These are phyloP conservation scores for Phyllotis vaccarum DNA, from an alignment of 2,797 vertebrate genomes.

Conservation along the genomic window DNA sequence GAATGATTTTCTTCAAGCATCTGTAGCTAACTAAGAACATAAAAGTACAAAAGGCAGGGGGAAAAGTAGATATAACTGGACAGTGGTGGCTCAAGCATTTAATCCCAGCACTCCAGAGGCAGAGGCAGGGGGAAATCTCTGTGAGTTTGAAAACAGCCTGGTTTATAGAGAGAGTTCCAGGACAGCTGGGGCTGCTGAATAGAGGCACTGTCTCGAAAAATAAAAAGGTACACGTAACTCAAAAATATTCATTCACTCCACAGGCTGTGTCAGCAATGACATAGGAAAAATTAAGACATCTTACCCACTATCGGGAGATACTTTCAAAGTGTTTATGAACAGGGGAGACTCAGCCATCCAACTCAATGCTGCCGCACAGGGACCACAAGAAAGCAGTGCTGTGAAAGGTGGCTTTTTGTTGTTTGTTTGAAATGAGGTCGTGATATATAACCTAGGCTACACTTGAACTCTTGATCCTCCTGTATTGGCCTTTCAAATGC, in stretches of 20 bases:
- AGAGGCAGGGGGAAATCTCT: background rate
- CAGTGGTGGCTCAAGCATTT: background rate
- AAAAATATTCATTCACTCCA: constrained; percentile 45
- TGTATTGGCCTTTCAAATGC: background rate
- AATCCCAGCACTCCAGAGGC: background rate
- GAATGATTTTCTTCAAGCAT: constrained; percentile 45
- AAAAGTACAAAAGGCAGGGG: background rate
- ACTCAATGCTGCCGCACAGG: background rate
- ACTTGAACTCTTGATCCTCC: background rate
- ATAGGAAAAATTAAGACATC: background rate
- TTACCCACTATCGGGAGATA: background rate
- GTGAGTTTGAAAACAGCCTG: background rate
- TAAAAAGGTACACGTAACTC: background rate
- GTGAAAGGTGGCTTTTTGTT: background rate
- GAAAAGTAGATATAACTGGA: background rate
- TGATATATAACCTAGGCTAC: background rate
- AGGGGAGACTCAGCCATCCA: background rate
- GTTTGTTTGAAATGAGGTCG: background rate
- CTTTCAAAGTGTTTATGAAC: background rate
- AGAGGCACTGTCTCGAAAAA: background rate
- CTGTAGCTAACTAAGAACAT: constrained; percentile 56
- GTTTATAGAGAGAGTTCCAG: background rate
- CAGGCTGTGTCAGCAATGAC: background rate
- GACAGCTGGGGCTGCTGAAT: background rate
- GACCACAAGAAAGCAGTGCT: background rate